phyloP scores from a whole-genome alignment of 2,113 vertebrate species.

The Cyphomyrus plagiostoma region DNA sequence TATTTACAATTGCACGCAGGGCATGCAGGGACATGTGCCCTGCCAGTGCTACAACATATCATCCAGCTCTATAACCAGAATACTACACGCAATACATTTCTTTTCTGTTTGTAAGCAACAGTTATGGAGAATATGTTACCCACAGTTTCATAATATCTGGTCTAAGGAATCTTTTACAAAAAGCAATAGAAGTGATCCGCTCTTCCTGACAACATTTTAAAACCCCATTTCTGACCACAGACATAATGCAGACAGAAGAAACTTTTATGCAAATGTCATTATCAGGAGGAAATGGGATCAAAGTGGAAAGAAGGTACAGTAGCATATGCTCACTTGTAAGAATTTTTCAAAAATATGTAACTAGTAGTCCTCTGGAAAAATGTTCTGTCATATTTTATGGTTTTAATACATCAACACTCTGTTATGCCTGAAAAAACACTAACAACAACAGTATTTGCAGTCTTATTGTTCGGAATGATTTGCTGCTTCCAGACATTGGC shows the following conservation, averaged over 20 bases:
- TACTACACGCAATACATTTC: neutral
- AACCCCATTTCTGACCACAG: neutral
- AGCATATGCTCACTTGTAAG: neutral
- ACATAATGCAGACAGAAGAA: neutral
- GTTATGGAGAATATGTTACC: neutral
- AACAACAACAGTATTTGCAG: neutral
- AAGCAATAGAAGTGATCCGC: neutral
- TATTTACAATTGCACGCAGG: too few species aligned
- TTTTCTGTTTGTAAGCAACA: neutral
- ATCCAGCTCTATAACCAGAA: neutral
- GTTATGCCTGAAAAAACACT: neutral
- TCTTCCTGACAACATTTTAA: neutral
- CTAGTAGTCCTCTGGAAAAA: neutral
- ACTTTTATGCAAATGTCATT: neutral
- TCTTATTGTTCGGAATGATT: neutral
- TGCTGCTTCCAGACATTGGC: neutral
- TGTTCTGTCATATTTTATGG: neutral
- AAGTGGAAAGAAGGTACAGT: neutral
- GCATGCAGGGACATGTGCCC: too few species aligned
- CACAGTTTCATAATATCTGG: neutral
- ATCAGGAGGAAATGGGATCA: neutral
- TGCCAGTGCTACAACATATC: neutral
- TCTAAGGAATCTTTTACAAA: neutral
- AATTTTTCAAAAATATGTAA: neutral
- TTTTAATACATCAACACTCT: neutral